These are phyloP conservation scores for Laothoe populi DNA, from an alignment of 2,888 invertebrate genomes.

Conservation along the genomic window DNA sequence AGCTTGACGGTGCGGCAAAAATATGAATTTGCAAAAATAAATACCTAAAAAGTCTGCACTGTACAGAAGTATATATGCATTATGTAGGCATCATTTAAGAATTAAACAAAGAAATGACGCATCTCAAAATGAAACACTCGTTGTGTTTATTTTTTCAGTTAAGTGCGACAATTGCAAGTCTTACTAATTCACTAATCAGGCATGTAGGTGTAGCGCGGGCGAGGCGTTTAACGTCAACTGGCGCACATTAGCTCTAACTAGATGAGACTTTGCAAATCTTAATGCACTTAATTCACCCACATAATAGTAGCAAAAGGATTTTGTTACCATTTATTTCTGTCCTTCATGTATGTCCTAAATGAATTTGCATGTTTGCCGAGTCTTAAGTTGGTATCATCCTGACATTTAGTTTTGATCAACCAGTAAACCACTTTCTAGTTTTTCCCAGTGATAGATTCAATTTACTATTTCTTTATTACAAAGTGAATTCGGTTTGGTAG, in stretches of 20 bases:
- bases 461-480: slow-evolving; percentile 9
- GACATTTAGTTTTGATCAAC: background rate
- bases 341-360: slow-evolving; percentile 1
- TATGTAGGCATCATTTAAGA: background rate
- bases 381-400: background rate
- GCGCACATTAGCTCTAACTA: slow-evolving; percentile 65
- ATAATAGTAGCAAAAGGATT: background rate
- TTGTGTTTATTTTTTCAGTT: slow-evolving; percentile 72
- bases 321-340: background rate
- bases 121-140: slow-evolving; percentile 57
- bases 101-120: slow-evolving; percentile 38
- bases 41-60: background rate
- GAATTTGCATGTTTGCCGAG: background rate
- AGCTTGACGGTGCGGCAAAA: no score
- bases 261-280: slow-evolving; percentile 53
- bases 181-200: slow-evolving; percentile 83
- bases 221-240: slow-evolving; percentile 72
- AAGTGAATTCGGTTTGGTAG: slow-evolving; percentile 1
- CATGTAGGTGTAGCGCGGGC: slow-evolving; percentile 84
- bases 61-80: background rate
- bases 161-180: slow-evolving; percentile 76
- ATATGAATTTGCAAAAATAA: no score
- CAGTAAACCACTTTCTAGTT: background rate
- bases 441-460: background rate
- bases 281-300: slow-evolving; percentile 25